Base-by-base conservation (phyloP, 2,113 vertebrate species). In the Actinemys pallida region DNA sequence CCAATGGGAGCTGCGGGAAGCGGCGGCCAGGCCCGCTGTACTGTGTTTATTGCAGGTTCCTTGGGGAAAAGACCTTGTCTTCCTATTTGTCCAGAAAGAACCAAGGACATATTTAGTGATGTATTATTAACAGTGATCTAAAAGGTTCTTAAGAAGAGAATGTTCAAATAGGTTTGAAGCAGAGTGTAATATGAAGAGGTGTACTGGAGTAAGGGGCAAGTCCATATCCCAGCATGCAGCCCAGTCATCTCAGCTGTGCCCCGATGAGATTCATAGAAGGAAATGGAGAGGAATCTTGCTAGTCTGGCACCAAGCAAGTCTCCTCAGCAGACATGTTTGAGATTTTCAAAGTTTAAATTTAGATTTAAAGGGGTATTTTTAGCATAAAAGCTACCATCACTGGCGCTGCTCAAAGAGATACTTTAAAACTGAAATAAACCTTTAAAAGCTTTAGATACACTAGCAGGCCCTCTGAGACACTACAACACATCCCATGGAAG, bases 361-460 rank as follows among this genome's bases (percentile, higher is more conserved):
- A 76, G 7, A 76, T 45, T 25, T 27, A 27, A 76, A 47, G 19
- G 10, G 39, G 10, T 76, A 76, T 76, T 14, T 76, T 47, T 45
- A 69, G 35, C 16, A 69, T 9, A n/a, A 69, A 39, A 20, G 65
- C 8, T 72, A 50, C 50, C 4, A 39, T 86, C 52, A 72, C 53
- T 93, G 75, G 19, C 0, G 1, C 19, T 27, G 25, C n/a, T 39
- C 49, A 65, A 53, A 86, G 53, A 81, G 39, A 1, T 31, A 17
- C 45, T 90, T 92, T 56, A 10, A 72, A 72, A 16, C 17, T 35
- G 49, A 54, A 83, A 24, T 54, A 19, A 7, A 22, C 17, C 25
- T 57, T 42, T 80, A 49, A 24, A 7, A 9, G 3, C 27, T 24
- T 3, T 0, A 35, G 31, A 12, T 0, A 0, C 27, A 76, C 1